Evolutionary conservation across 2,113 vertebrate genomes (phyloP).

Genomic region (Xiphorhynchus elegans): DNA sequence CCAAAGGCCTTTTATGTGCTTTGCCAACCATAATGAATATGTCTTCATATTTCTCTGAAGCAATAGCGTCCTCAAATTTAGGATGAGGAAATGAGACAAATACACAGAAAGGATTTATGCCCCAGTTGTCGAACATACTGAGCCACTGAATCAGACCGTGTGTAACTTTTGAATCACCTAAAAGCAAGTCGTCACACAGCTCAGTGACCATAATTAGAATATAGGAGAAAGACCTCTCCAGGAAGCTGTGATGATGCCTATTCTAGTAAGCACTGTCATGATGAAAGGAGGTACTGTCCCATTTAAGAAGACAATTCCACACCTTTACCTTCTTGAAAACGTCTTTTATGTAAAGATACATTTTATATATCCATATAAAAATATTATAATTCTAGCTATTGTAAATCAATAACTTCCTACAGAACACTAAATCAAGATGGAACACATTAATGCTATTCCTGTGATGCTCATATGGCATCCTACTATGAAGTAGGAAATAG

Average conservation of each 20-base stretch:
- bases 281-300: background rate
- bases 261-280: background rate
- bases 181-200: background rate
- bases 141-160: background rate
- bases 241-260: background rate
- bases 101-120: background rate
- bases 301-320: background rate
- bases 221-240: background rate
- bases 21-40: background rate
- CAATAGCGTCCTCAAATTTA: background rate
- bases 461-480: background rate
- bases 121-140: background rate
- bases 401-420: background rate
- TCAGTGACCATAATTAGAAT: background rate
- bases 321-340: background rate
- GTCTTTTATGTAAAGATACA: accelerated
- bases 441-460: background rate
- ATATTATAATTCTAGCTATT: background rate
- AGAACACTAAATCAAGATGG: background rate
- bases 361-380: background rate
- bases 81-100: constrained; percentile 12
- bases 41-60: background rate
- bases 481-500: background rate
- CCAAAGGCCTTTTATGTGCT: background rate
- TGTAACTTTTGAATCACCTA: background rate